phyloP scores from a whole-genome alignment of 2,888 invertebrate species.

The Nymphalis polychloros region DNA sequence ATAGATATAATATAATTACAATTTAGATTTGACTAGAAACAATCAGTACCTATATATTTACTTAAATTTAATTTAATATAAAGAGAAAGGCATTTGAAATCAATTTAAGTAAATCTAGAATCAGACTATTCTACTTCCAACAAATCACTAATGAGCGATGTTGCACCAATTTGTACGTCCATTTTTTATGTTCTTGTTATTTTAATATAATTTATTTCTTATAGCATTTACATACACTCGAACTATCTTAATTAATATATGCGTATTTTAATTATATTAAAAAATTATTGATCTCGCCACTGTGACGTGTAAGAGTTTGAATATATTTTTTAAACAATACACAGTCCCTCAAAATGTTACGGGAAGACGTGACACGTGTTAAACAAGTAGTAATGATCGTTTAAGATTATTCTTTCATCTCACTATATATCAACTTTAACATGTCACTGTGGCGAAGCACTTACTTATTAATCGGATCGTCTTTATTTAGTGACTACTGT shows the following conservation, averaged over 20 bases:
- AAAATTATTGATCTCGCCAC: background rate
- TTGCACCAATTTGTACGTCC: slow-evolving; percentile 23
- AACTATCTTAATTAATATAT: background rate
- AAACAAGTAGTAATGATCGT: no score
- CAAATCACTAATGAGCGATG: background rate
- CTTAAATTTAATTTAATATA: slow-evolving; percentile 16
- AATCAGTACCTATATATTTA: slow-evolving; percentile 59
- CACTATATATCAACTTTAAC: background rate
- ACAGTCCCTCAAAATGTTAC: no score
- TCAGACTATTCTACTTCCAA: background rate
- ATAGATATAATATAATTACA: slow-evolving; percentile 57
- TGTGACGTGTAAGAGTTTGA: no score
- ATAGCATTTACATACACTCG: background rate
- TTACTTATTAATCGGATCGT: background rate
- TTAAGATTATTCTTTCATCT: background rate
- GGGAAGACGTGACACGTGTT: no score
- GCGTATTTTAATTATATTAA: background rate
- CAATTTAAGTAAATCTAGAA: background rate
- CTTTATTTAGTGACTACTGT: background rate
- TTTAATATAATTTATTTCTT: background rate
- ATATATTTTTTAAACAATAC: no score
- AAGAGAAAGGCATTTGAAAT: slow-evolving; percentile 6
- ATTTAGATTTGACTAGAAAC: slow-evolving; percentile 76
- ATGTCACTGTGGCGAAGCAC: background rate
- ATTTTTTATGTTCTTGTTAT: slow-evolving; percentile 2